Evolutionary conservation across 2,888 invertebrate species (phyloP).

Genomic region (Drosophila demipolita): DNA sequence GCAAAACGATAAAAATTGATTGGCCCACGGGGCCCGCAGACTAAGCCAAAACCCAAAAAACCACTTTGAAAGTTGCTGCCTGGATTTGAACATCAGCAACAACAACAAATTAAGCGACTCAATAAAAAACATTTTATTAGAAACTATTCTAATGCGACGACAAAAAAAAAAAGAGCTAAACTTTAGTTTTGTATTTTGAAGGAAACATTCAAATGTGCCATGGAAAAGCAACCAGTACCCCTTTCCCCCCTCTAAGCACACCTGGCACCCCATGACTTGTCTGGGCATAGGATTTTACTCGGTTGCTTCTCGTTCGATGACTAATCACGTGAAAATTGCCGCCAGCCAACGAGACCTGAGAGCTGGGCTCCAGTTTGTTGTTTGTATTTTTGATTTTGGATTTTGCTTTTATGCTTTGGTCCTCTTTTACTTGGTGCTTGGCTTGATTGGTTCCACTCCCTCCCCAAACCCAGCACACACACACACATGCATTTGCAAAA

Average conservation of each 20-base stretch:
- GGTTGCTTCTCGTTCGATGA: constrained; percentile 56
- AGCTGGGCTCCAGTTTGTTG: constrained; percentile 44
- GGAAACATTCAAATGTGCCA: constrained; percentile 17
- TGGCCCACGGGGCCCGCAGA: constrained; percentile 48
- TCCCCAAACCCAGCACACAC: constrained; percentile 22
- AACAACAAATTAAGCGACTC: constrained; percentile 3
- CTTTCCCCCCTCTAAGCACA: neutral
- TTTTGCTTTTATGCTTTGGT: constrained; percentile 58
- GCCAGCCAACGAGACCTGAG: constrained; percentile 42
- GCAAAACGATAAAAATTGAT: constrained; percentile 78
- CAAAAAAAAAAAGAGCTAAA: constrained; percentile 9
- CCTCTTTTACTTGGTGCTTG: constrained; percentile 63
- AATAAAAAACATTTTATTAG: constrained; percentile 49
- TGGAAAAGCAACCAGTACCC: neutral
- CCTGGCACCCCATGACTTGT: constrained; percentile 9
- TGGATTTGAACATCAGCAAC: neutral
- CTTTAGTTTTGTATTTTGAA: constrained; percentile 3
- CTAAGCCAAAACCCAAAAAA: constrained; percentile 21
- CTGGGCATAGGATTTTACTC: constrained; percentile 27
- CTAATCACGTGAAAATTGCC: constrained; percentile 78
- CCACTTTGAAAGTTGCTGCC: constrained; percentile 42
- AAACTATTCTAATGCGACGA: constrained; percentile 61
- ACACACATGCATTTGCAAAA: constrained; percentile 12
- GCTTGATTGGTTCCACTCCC: constrained; percentile 74
- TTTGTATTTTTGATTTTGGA: constrained; percentile 37